A percentile compares a stretch with the other conserved stretches of the same genome.
These are phyloP conservation scores for Drosophila prolongata DNA, from an alignment of 2,888 invertebrate species.

Conservation along the genomic window DNA sequence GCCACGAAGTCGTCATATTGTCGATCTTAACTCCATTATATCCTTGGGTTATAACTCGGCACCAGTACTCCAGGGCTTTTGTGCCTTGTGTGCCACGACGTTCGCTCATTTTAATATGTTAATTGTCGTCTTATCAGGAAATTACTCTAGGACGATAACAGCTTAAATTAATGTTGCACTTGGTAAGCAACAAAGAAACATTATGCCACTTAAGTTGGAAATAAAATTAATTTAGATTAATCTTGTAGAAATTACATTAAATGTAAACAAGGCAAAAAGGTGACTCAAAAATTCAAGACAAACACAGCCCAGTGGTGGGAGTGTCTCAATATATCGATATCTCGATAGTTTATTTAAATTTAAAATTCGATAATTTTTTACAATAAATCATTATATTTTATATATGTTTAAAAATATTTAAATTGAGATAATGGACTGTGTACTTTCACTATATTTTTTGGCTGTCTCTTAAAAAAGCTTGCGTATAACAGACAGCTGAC, in stretches of 20 bases:
- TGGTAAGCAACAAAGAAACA: slow-evolving; percentile 6
- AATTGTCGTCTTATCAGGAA: background rate
- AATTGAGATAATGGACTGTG: too few relatives aligned
- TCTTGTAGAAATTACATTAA: slow-evolving; percentile 23
- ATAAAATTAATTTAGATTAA: slow-evolving; percentile 10
- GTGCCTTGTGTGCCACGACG: slow-evolving; percentile 95
- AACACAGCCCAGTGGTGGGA: slow-evolving; percentile 1
- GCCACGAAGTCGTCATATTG: slow-evolving; percentile 98
- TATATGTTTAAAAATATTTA: too few relatives aligned
- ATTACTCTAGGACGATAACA: slow-evolving; percentile 5
- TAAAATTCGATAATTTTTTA: too few relatives aligned
- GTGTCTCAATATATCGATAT: slow-evolving; percentile 2
- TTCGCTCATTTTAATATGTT: slow-evolving; percentile 85
- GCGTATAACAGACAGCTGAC: too few relatives aligned
- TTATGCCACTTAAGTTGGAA: slow-evolving; percentile 3
- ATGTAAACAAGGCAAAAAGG: slow-evolving; percentile 24
- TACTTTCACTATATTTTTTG: too few relatives aligned
- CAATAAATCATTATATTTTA: too few relatives aligned
- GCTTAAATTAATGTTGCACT: background rate
- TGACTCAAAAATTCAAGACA: slow-evolving; percentile 26
- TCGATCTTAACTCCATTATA: slow-evolving; percentile 95
- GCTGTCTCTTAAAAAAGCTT: too few relatives aligned
- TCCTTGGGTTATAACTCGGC: slow-evolving; percentile 94
- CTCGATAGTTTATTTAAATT: background rate
- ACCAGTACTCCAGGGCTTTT: slow-evolving; percentile 96